Conservation (phyloP, 2,888 invertebrate species). For the Synergus umbraculus region DNA sequence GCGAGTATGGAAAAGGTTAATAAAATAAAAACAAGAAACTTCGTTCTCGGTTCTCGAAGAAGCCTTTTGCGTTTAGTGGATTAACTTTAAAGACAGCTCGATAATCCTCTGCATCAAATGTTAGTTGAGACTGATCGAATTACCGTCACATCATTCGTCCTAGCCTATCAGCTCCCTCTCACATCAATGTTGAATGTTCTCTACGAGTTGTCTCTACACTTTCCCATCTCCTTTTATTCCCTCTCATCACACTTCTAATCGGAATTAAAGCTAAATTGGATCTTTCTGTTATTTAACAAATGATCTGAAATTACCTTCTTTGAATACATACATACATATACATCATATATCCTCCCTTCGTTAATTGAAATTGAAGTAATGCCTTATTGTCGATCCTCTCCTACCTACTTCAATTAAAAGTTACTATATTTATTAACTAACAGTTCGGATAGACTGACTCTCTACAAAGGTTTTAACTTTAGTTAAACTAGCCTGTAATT, state of each 20-base stretch:
- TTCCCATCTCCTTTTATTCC: slow-evolving; percentile 53
- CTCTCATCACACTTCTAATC: slow-evolving; percentile 50
- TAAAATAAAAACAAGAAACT: slow-evolving; percentile 45
- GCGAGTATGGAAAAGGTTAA: slow-evolving; percentile 1
- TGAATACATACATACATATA: neutral
- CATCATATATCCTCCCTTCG: neutral
- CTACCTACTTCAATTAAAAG: neutral
- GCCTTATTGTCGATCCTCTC: neutral
- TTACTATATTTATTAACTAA: neutral
- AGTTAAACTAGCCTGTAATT: neutral
- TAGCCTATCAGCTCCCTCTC: slow-evolving; percentile 33
- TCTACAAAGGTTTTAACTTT: neutral
- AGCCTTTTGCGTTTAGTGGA: slow-evolving; percentile 54
- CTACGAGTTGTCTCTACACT: slow-evolving; percentile 42
- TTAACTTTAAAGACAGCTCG: slow-evolving; percentile 54
- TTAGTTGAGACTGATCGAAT: slow-evolving; percentile 65
- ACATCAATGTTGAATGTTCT: neutral
- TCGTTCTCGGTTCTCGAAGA: slow-evolving; percentile 31
- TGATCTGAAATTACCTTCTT: slow-evolving; percentile 29
- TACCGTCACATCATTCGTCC: slow-evolving; percentile 56
- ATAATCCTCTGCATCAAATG: slow-evolving; percentile 65
- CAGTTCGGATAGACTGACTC: neutral
- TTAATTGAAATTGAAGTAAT: neutral
- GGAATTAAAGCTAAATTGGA: slow-evolving; percentile 61
- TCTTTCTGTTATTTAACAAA: slow-evolving; percentile 62